These are phyloP conservation scores for Nyctibius grandis DNA, from an alignment of 2,797 vertebrate genomes.

Conservation along the genomic window DNA sequence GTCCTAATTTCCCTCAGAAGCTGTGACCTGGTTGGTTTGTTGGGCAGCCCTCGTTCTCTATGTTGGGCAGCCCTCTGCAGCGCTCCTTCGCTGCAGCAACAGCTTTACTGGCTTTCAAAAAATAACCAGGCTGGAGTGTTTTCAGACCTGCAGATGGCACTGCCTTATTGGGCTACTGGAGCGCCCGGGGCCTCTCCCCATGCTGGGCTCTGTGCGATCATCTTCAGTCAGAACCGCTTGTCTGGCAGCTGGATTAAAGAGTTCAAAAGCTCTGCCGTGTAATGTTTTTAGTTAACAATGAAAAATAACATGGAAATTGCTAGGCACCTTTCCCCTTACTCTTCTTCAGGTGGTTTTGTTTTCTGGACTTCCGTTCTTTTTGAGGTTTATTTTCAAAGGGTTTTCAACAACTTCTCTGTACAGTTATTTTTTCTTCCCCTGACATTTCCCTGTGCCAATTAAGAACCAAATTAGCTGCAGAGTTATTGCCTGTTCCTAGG, in stretches of 20 bases:
- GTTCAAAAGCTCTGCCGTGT: not conserved
- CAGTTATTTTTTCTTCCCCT: not conserved
- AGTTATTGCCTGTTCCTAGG: not conserved
- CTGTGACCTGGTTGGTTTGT: not conserved
- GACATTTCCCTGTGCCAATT: not conserved
- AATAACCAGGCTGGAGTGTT: not conserved
- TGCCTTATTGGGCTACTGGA: not conserved
- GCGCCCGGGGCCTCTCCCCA: accelerated
- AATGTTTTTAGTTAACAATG: not conserved
- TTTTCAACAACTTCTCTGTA: not conserved
- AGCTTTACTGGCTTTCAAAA: not conserved
- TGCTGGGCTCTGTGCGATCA: not conserved
- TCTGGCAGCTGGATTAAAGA: not conserved
- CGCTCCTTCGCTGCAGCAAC: not conserved
- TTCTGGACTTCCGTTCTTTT: not conserved
- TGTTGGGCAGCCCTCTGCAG: not conserved
- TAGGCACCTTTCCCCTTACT: not conserved
- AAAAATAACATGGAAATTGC: not conserved
- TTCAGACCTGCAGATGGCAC: slow-evolving; percentile 16
- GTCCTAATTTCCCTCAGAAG: not conserved
- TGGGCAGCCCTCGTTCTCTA: not conserved
- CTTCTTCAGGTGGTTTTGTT: not conserved
- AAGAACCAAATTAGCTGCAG: not conserved
- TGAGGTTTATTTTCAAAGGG: not conserved
- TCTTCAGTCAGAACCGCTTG: not conserved